A percentile compares a stretch with the other conserved stretches of the same genome.
phyloP scores from a whole-genome alignment of 2,113 vertebrate genomes.

The Erythrocercus mccallii region DNA sequence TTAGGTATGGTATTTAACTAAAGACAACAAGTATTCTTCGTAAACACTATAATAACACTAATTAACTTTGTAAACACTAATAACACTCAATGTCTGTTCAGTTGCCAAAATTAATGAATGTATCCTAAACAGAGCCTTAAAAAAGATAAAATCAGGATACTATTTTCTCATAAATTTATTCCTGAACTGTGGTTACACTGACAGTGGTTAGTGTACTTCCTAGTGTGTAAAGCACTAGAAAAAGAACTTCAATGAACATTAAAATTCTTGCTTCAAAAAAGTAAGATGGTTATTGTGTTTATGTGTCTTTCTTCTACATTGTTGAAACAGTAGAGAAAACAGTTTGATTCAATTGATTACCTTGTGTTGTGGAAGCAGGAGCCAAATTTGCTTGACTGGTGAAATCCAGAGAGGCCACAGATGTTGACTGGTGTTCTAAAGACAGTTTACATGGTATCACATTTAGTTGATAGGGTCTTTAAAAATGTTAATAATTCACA shows the following conservation, averaged over 20 bases:
- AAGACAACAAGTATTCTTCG: background rate
- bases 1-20: background rate
- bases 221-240: background rate
- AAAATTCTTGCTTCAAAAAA: background rate
- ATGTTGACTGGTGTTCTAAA: background rate
- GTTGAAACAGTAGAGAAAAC: background rate
- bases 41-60: background rate
- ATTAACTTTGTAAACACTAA: background rate
- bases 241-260: background rate
- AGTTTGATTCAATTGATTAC: background rate
- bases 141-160: background rate
- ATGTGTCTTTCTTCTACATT: background rate
- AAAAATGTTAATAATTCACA: background rate
- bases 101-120: background rate
- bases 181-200: background rate
- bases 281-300: background rate
- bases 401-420: background rate
- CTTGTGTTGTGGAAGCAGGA: background rate
- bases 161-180: background rate
- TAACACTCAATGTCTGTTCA: background rate
- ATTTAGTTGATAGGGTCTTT: background rate
- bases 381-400: background rate
- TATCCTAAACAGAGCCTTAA: background rate
- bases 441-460: background rate
- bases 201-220: background rate